phyloP scores from a whole-genome alignment of 2,797 vertebrate species.

The Manis pentadactyla region DNA sequence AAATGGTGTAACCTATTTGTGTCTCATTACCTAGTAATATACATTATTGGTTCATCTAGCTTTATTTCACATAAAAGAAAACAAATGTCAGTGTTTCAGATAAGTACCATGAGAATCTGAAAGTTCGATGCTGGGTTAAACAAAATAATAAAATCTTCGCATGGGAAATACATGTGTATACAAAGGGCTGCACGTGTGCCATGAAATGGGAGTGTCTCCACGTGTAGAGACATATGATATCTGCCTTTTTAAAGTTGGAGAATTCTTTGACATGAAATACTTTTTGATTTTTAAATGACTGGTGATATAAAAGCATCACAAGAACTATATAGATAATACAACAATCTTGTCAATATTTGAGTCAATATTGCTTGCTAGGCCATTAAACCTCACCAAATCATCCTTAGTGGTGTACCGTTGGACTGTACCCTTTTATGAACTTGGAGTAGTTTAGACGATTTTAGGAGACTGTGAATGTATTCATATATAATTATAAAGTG shows the following conservation, averaged over 20 bases:
- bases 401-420: not conserved
- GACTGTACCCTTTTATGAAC: not conserved
- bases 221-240: not conserved
- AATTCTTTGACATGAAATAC: not conserved
- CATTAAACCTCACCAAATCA: not conserved
- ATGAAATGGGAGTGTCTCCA: not conserved
- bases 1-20: slow-evolving; percentile 69
- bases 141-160: slow-evolving; percentile 57
- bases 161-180: not conserved
- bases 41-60: slow-evolving; percentile 22
- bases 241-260: not conserved
- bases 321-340: not conserved
- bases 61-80: slow-evolving; percentile 61
- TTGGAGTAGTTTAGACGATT: not conserved
- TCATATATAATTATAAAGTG: not conserved
- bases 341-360: not conserved
- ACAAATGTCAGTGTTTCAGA: slow-evolving; percentile 60
- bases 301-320: not conserved
- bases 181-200: not conserved
- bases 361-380: not conserved
- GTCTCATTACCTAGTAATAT: slow-evolving; percentile 69
- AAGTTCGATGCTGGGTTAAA: slow-evolving; percentile 59
- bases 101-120: slow-evolving; percentile 52
- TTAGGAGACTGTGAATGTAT: not conserved
- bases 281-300: not conserved